Conservation (phyloP, 2,888 invertebrate species). For the Melanchra persicariae region DNA sequence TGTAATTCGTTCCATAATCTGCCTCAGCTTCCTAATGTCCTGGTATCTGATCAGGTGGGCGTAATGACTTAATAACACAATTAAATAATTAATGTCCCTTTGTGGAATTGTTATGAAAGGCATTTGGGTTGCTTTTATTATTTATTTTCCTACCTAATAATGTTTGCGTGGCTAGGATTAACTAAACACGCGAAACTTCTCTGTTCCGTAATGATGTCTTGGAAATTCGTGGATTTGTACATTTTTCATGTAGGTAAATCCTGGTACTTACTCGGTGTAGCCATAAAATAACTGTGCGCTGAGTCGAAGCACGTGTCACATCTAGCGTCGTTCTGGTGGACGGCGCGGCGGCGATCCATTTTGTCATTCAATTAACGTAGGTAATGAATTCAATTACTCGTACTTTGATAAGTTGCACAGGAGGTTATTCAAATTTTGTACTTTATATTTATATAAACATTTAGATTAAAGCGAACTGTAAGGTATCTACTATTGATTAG, state of each 20-base stretch:
- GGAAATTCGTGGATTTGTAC: not conserved
- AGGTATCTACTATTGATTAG: constrained; percentile 47
- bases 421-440: constrained; percentile 38
- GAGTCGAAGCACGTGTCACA: constrained; percentile 30
- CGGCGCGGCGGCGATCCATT: constrained; percentile 27
- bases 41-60: constrained; percentile 71
- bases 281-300: constrained; percentile 23
- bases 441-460: constrained; percentile 39
- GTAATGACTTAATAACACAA: constrained; percentile 68
- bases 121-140: constrained; percentile 33
- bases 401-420: constrained; percentile 44
- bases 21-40: constrained; percentile 72
- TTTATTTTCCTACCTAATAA: constrained; percentile 4
- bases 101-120: constrained; percentile 48
- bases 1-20: constrained; percentile 78
- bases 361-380: constrained; percentile 53
- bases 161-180: constrained; percentile 9
- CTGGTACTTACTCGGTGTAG: not conserved
- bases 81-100: constrained; percentile 37
- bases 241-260: constrained; percentile 10
- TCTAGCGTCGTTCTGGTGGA: constrained; percentile 27
- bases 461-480: constrained; percentile 25
- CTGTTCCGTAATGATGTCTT: not conserved
- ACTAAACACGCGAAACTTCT: not conserved
- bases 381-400: constrained; percentile 62